phyloP scores from a whole-genome alignment of 2,113 vertebrate species.

The Limnothrissa miodon region DNA sequence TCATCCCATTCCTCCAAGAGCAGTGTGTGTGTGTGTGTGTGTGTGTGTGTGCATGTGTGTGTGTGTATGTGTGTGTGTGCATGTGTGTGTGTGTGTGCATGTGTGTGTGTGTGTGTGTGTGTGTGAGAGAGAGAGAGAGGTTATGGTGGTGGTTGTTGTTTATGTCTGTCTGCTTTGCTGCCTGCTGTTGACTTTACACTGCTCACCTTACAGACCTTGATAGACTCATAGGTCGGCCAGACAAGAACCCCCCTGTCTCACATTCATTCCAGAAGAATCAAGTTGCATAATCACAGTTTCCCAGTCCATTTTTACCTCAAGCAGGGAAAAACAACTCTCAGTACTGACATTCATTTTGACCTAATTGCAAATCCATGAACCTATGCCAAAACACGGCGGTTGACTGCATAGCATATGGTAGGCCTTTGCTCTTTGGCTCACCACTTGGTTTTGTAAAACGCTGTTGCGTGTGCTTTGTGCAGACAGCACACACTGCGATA shows the following conservation, averaged over 20 bases:
- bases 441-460: neutral
- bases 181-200: neutral
- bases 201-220: neutral
- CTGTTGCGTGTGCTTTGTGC: neutral
- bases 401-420: neutral
- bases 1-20: slow-evolving; percentile 8
- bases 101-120: too few relatives aligned
- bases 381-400: neutral
- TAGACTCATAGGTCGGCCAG: neutral
- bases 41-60: neutral
- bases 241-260: neutral
- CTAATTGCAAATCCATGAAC: neutral
- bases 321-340: neutral
- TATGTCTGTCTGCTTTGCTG: slow-evolving; percentile 1
- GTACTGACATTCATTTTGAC: neutral
- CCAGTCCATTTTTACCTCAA: neutral
- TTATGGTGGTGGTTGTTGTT: neutral
- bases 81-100: too few relatives aligned
- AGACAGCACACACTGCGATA: neutral
- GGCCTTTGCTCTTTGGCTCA: neutral
- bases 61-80: too few relatives aligned
- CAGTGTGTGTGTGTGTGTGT: neutral
- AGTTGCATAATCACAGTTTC: neutral
- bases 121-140: neutral
- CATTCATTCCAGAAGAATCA: neutral